These are phyloP conservation scores for Alces alces DNA, from an alignment of 2,113 vertebrate genomes.

Conservation along the genomic window DNA sequence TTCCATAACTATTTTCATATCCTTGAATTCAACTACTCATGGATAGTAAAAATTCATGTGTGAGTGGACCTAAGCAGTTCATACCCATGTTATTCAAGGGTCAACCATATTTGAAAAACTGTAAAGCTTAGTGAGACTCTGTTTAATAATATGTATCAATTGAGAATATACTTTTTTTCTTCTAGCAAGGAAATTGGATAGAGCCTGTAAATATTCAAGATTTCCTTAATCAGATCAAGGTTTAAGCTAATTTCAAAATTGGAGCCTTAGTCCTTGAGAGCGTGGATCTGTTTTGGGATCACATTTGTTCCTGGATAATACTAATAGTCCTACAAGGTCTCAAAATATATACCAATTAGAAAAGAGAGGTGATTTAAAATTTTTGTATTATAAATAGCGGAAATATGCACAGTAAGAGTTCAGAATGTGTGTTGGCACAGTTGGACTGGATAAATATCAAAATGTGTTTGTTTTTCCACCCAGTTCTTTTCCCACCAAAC, in stretches of 20 bases:
- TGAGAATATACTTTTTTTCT: background rate
- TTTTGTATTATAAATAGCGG: background rate
- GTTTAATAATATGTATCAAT: background rate
- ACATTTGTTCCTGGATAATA: background rate
- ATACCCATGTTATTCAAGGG: background rate
- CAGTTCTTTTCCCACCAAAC: background rate
- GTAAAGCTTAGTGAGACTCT: background rate
- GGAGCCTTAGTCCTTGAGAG: background rate
- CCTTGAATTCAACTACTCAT: background rate
- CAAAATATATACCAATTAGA: background rate
- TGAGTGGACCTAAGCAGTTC: background rate
- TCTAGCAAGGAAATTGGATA: background rate
- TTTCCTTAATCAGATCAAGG: background rate
- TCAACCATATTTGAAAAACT: background rate
- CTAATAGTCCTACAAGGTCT: background rate
- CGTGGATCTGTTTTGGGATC: background rate
- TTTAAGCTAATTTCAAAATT: constrained; percentile 7
- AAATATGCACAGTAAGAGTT: background rate
- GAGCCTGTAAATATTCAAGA: background rate
- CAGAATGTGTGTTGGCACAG: background rate
- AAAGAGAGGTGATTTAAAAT: background rate
- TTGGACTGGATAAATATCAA: background rate
- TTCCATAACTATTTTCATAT: background rate
- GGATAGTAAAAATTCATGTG: background rate
- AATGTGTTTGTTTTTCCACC: background rate